Evolutionary conservation across 2,113 vertebrate genomes (phyloP), one percentile per base, ranked within the genome.

Genomic region (Leuciscus idus): DNA sequence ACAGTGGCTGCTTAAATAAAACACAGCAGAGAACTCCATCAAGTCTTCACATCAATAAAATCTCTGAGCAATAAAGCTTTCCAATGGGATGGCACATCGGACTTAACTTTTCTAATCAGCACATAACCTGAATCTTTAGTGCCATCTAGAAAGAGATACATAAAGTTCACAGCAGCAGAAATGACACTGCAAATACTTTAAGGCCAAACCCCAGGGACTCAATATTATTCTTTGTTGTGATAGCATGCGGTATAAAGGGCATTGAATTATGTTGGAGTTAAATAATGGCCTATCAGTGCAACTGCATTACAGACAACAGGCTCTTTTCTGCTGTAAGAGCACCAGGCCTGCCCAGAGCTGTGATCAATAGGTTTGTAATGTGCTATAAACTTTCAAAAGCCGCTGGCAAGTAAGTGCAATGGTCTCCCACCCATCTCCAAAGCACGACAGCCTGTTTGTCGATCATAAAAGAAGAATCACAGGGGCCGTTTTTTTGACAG

Each of bases 331-430:
- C 28, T 21, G 77, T 75, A 43, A 85, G 76, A 81, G 81, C 75
- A 70, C 68, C 85, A 85, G 76, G n/a, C 85, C 84, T 57, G 83
- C 76, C 87, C 84, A 33, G 79, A 62, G 81, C 81, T 72, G 28
- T 86, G 86, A 90, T 87, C 78, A 88, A 89, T 89, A 85, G 80
- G 39, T 72, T 85, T 87, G 68, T 85, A 84, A 90, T 88, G 83
- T 80, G 52, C 83, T 88, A 74, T 84, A 77, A 85, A 86, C 62
- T 52, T 76, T 57, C 77, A 62, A 55, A 28, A 76, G 83, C 50
- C 85, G 30, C 68, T 81, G 77, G 59, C 81, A 74, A 12, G 61
- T 36, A n/a, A 73, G 57, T 13, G 43, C 48, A 36, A n/a, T 17
- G 70, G 59, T 78, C 48, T 11, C 77, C 59, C 50, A 77, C 70